Conservation (phyloP, 2,888 invertebrate genomes). For the Meandrusa payeni region DNA sequence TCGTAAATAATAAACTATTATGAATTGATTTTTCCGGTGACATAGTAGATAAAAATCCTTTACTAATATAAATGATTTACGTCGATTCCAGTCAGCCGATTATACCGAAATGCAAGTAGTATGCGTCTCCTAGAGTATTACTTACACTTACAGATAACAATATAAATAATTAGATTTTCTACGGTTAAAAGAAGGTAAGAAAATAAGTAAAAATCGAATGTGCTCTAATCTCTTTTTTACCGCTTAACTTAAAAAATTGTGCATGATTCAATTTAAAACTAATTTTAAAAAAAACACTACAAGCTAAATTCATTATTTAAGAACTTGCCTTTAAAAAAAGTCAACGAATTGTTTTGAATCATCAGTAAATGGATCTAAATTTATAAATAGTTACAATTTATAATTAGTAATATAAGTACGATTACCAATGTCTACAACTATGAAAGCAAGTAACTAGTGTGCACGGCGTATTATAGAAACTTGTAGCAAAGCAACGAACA, state of each 20-base stretch:
- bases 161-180: no score
- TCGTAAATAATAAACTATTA: no score
- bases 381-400: constrained; percentile 14
- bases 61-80: no score
- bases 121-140: no score
- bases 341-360: constrained; percentile 1
- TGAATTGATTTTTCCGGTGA: no score
- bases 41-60: no score
- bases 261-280: no score
- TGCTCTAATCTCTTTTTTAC: neutral
- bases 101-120: no score
- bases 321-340: constrained; percentile 7
- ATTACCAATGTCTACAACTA: constrained; percentile 50
- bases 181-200: no score
- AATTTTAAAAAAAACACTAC: no score
- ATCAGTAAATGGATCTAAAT: constrained; percentile 1
- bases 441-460: constrained; percentile 59
- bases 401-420: constrained; percentile 22
- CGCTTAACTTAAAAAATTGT: constrained; percentile 7
- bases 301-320: constrained; percentile 11
- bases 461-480: constrained; percentile 45
- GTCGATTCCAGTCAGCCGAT: no score
- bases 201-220: constrained; percentile 1
- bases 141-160: no score
- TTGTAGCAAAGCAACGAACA: constrained; percentile 59